Conservation (phyloP, 2,888 invertebrate genomes). For the Andricus quercusramuli region DNA sequence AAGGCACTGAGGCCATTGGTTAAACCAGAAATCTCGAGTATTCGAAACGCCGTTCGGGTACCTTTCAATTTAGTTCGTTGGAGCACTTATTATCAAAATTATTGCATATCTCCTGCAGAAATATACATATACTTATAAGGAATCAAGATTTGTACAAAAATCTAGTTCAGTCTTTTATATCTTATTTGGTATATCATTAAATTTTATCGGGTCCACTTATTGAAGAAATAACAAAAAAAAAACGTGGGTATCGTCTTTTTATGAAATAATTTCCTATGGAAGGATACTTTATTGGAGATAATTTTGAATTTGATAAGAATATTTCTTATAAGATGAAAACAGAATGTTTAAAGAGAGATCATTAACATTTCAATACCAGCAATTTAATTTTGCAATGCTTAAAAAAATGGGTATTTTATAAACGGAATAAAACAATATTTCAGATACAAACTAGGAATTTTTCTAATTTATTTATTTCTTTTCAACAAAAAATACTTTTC, state of each 20-base stretch:
- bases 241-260: not conserved
- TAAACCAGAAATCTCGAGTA: slow-evolving; percentile 22
- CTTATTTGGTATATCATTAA: not conserved
- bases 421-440: too few relatives aligned
- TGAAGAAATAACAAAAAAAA: not conserved
- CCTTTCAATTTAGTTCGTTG: not conserved
- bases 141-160: not conserved
- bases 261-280: not conserved
- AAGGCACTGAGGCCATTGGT: slow-evolving; percentile 48
- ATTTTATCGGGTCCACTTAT: not conserved
- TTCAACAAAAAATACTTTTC: too few relatives aligned
- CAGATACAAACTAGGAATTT: too few relatives aligned
- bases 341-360: too few relatives aligned
- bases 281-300: not conserved
- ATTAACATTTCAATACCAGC: too few relatives aligned
- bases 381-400: too few relatives aligned
- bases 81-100: slow-evolving; percentile 22
- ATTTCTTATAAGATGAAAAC: not conserved
- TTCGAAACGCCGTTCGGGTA: not conserved
- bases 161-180: not conserved
- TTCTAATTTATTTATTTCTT: too few relatives aligned
- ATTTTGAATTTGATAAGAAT: not conserved
- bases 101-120: not conserved
- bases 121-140: not conserved
- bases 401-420: too few relatives aligned